A percentile compares a stretch with the other conserved stretches of the same genome.
Conservation (phyloP, 2,888 invertebrate genomes). For the Mongoloraphidia duomilia region DNA sequence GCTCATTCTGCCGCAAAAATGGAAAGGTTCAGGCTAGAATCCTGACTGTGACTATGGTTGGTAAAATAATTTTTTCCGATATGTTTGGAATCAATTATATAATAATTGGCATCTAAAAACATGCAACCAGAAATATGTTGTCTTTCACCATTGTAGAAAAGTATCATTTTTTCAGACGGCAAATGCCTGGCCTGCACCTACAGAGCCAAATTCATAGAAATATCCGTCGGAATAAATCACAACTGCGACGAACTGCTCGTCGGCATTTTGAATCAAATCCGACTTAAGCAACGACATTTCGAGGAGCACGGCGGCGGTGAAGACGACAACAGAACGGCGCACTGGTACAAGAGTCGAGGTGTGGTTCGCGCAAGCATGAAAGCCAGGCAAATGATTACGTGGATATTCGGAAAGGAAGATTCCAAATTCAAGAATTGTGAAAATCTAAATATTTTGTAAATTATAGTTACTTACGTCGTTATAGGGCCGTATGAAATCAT, state of each 20-base stretch:
- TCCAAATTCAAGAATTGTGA: slow-evolving; percentile 86
- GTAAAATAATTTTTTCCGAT: too few species aligned
- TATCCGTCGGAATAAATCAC: slow-evolving; percentile 92
- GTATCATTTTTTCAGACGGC: slow-evolving; percentile 56
- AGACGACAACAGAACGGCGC: slow-evolving; percentile 26
- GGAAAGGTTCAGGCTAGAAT: too few species aligned
- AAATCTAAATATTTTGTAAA: slow-evolving; percentile 73
- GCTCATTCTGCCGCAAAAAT: too few species aligned
- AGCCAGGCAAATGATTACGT: slow-evolving; percentile 79
- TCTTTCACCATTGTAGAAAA: neutral
- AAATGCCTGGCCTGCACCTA: slow-evolving; percentile 83
- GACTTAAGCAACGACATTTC: slow-evolving; percentile 59
- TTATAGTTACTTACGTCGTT: neutral
- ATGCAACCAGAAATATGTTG: too few species aligned
- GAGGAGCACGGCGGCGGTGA: slow-evolving; percentile 21
- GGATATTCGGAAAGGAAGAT: slow-evolving; percentile 83
- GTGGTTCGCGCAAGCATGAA: slow-evolving; percentile 80
- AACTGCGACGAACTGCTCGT: slow-evolving; percentile 92
- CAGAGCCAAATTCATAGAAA: slow-evolving; percentile 87
- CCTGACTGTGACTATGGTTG: too few species aligned
- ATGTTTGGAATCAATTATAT: too few species aligned
- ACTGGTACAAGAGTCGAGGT: slow-evolving; percentile 76
- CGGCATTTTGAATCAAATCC: slow-evolving; percentile 81
- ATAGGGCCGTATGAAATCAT: neutral
- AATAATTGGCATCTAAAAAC: too few species aligned